phyloP scores from a whole-genome alignment of 1,140 invertebrate genomes.

The Odontomachus brunneus region DNA sequence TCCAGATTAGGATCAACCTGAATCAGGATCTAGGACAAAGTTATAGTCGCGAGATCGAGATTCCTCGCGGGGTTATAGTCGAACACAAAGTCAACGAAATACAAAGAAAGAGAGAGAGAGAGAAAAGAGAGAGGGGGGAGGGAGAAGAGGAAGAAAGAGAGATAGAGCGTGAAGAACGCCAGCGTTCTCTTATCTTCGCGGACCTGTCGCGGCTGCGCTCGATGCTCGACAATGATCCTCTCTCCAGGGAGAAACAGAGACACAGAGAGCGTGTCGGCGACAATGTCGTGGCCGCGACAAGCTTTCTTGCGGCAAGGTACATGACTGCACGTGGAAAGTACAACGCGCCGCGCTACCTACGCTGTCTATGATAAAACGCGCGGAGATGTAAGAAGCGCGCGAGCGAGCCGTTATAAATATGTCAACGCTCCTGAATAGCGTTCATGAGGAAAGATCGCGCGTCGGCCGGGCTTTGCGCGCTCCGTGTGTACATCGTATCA shows the following conservation, averaged over 20 bases:
- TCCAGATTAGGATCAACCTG: too few species aligned
- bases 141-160: too few species aligned
- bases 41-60: too few species aligned
- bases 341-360: conserved; percentile 25
- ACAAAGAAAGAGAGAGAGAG: too few species aligned
- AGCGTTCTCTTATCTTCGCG: conserved; percentile 29
- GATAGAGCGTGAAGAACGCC: too few species aligned
- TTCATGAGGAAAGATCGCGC: background rate
- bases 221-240: conserved; percentile 49
- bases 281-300: conserved; percentile 38
- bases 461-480: too few species aligned
- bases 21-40: too few species aligned
- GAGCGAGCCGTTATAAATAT: conserved; percentile 39
- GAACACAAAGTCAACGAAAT: too few species aligned
- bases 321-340: conserved; percentile 43
- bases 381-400: conserved; percentile 26
- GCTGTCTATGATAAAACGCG: conserved; percentile 43
- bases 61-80: too few species aligned
- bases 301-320: conserved; percentile 47
- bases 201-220: conserved; percentile 15
- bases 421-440: conserved; percentile 14
- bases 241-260: conserved; percentile 34
- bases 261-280: conserved; percentile 45
- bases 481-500: too few species aligned
- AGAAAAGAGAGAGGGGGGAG: too few species aligned